Percentiles rank a stretch among this genome's conserved stretches.
These are phyloP conservation scores for Caenorhabditis afra DNA, from an alignment of 2,888 invertebrate genomes.

Conservation along the genomic window DNA sequence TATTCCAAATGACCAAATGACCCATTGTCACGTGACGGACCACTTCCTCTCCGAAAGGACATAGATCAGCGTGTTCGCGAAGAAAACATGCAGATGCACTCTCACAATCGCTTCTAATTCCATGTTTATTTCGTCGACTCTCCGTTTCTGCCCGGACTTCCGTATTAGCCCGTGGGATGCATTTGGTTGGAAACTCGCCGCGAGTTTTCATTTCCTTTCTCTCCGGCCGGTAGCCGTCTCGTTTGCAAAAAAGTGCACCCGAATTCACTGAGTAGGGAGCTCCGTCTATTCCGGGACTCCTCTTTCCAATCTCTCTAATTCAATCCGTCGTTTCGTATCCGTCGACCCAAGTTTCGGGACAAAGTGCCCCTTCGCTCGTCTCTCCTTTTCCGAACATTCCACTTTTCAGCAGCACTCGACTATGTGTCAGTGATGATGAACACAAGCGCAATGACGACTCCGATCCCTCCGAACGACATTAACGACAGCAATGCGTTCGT, in stretches of 20 bases:
- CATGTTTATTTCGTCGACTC: not conserved
- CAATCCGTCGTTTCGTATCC: constrained; percentile 7
- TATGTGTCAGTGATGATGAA: constrained; percentile 21
- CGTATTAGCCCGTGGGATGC: constrained; percentile 10
- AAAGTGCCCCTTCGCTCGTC: constrained; percentile 6
- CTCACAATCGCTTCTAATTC: not conserved
- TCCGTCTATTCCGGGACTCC: constrained; percentile 1
- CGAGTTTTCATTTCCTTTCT: not conserved
- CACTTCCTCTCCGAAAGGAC: not conserved
- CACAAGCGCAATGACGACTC: constrained; percentile 19
- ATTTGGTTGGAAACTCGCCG: constrained; percentile 4
- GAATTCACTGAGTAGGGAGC: not conserved
- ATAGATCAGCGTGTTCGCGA: not conserved
- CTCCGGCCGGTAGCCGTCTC: not conserved
- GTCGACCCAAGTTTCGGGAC: constrained; percentile 9
- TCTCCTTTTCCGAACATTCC: constrained; percentile 20
- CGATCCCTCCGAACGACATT: constrained; percentile 9
- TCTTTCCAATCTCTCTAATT: constrained; percentile 23
- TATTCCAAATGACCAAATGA: not conserved
- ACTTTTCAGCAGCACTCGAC: constrained; percentile 7
- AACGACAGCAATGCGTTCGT: constrained; percentile 20
- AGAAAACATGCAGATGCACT: not conserved
- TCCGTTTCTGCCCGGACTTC: constrained; percentile 23
- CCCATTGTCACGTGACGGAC: not conserved
- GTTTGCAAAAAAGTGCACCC: constrained; percentile 4